A percentile compares a stretch with the other conserved stretches of the same genome.
These are phyloP conservation scores for Oreochromis grahami DNA, from an alignment of 2,797 vertebrate species.

Conservation along the genomic window DNA sequence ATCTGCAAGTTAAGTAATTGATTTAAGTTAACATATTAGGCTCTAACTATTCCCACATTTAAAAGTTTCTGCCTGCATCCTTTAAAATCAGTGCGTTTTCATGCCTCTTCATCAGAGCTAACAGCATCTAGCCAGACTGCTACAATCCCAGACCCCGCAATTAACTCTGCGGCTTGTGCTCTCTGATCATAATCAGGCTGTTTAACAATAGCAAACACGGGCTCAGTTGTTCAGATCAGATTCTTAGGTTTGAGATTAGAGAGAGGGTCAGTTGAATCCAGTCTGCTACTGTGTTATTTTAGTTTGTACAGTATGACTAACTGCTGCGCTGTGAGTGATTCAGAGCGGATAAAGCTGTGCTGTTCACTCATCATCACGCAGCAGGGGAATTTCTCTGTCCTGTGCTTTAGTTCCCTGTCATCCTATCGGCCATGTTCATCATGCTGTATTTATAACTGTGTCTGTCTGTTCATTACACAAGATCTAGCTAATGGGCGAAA, in stretches of 20 bases:
- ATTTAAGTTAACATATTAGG: neutral
- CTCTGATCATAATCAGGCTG: conserved; percentile 19
- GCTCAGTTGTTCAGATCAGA: neutral
- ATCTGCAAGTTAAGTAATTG: neutral
- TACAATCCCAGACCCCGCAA: neutral
- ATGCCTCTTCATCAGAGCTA: neutral
- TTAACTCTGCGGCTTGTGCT: neutral
- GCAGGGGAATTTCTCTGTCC: conserved; percentile 35
- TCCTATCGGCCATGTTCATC: conserved; percentile 3
- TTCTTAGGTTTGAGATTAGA: conserved; percentile 9
- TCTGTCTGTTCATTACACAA: neutral
- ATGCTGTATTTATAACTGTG: conserved; percentile 18
- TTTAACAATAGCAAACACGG: conserved; percentile 7
- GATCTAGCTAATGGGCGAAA: neutral
- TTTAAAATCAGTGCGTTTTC: neutral
- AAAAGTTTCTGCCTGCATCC: neutral
- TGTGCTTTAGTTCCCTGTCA: conserved; percentile 5
- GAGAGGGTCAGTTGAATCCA: neutral
- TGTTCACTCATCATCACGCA: conserved; percentile 47
- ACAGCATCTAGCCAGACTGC: neutral
- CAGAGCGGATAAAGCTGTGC: conserved; percentile 1
- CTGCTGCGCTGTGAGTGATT: conserved; percentile 36
- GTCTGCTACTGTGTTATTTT: conserved; percentile 6
- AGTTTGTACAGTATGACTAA: conserved; percentile 34
- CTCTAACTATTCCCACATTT: neutral